Evolutionary conservation across 2,797 vertebrate genomes (phyloP), one percentile per base, ranked within the genome.

Genomic region (Sylvia borin): DNA sequence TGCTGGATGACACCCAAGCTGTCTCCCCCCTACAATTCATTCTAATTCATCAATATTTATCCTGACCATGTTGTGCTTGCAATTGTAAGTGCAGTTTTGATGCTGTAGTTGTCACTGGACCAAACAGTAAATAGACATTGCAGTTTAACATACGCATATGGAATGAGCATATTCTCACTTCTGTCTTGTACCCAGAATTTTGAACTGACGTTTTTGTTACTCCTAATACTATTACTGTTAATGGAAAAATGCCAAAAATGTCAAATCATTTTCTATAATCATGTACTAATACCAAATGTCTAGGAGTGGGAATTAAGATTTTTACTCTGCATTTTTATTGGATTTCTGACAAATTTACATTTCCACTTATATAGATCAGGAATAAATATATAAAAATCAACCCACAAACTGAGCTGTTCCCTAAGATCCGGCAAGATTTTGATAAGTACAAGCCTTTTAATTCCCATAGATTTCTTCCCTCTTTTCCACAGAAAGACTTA

Each of bases 11-110:
- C 53, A 86, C 21, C 38, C 82, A 84, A 72, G n/a, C 55, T 64
- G 51, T 82, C 55, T 95, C 90, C 15, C 29, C 16, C 15, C 24
- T 88, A 71, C 60, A 91, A 38, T 92, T 96, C 51, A 60, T 76
- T 80, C 48, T 91, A 84, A 90, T 90, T 85, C 74, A 97, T 97
- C 96, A 94, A 93, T 96, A 96, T 97, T 95, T 93, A 96, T 84
- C 62, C 54, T 76, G 78, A 92, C 20, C 54, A 55, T 55, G 65
- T 85, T 91, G 81, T 85, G 65, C 83, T 76, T 96, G 78, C 73
- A 92, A 85, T 62, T 93, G 48, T 42, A 90, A 89, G 53, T 66
- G 47, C 50, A 81, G 71, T 48, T 85, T 32, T 71, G 78, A 72
- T 54, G 53, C 78, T 87, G 16, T 36, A 72, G 91, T 92, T 95